Conservation (phyloP, 2,113 vertebrate genomes). For the Xiphorhynchus elegans region DNA sequence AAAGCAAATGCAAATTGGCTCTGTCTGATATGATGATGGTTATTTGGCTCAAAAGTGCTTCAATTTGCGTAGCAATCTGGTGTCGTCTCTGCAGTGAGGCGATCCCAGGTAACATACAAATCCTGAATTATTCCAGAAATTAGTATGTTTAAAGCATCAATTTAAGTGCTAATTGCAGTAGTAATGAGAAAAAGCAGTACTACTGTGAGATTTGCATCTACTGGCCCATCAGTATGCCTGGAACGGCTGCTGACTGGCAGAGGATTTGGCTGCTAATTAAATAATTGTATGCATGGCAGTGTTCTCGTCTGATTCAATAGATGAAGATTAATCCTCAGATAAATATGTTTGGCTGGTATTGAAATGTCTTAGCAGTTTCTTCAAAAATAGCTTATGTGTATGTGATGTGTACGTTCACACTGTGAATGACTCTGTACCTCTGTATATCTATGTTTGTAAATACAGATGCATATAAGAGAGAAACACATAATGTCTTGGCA, state of each 20-base stretch:
- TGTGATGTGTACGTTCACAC: constrained; percentile 32
- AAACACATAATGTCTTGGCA: background rate
- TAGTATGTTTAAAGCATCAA: constrained; percentile 95
- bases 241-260: constrained; percentile 85
- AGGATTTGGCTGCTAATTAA: constrained; percentile 95
- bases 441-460: constrained; percentile 55
- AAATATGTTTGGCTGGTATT: constrained; percentile 96
- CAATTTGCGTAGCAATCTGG: constrained; percentile 88
- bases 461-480: constrained; percentile 17
- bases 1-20: constrained; percentile 86
- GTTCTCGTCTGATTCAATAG: constrained; percentile 92
- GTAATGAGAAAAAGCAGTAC: constrained; percentile 95
- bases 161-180: constrained; percentile 98
- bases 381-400: constrained; percentile 80
- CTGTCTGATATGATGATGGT: constrained; percentile 87
- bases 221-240: constrained; percentile 89
- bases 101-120: constrained; percentile 89
- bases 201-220: constrained; percentile 87
- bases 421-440: constrained; percentile 12
- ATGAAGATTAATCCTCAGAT: constrained; percentile 97
- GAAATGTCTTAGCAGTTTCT: constrained; percentile 85
- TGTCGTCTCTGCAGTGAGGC: constrained; percentile 83
- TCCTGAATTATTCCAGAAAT: constrained; percentile 93
- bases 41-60: constrained; percentile 89
- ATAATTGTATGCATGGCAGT: constrained; percentile 98